These are phyloP conservation scores for Phymorhynchus buccinoides DNA, from an alignment of 1,140 invertebrate genomes.

Conservation along the genomic window DNA sequence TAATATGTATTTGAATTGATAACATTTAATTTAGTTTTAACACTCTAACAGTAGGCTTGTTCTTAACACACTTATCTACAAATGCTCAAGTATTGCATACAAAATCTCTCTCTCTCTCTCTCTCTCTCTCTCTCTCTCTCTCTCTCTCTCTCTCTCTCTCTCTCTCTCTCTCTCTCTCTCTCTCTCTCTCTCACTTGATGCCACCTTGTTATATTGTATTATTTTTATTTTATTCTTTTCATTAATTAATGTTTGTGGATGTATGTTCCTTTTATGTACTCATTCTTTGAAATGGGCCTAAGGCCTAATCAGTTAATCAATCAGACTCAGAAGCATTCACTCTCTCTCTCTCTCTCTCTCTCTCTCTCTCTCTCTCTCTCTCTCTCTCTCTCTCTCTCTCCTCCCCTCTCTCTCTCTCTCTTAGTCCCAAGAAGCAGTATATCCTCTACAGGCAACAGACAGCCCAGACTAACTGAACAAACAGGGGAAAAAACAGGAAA, in stretches of 20 bases:
- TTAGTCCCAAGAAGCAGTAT: too few relatives aligned
- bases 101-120: too few relatives aligned
- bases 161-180: background rate
- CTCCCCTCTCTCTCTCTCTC: background rate
- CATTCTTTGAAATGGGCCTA: too few relatives aligned
- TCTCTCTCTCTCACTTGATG: background rate
- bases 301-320: too few relatives aligned
- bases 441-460: background rate
- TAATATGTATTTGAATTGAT: too few relatives aligned
- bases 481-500: background rate
- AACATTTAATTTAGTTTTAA: too few relatives aligned
- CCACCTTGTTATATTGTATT: background rate
- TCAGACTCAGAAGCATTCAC: background rate
- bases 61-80: constrained; percentile 1
- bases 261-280: too few relatives aligned
- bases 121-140: too few relatives aligned
- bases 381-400: background rate
- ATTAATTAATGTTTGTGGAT: background rate
- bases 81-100: background rate
- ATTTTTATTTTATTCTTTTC: background rate
- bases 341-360: background rate
- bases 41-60: background rate
- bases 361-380: constrained; percentile 7
- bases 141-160: too few relatives aligned
- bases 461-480: background rate